Conservation (phyloP, 2,888 invertebrate genomes). For the Nephrotoma appendiculata region DNA sequence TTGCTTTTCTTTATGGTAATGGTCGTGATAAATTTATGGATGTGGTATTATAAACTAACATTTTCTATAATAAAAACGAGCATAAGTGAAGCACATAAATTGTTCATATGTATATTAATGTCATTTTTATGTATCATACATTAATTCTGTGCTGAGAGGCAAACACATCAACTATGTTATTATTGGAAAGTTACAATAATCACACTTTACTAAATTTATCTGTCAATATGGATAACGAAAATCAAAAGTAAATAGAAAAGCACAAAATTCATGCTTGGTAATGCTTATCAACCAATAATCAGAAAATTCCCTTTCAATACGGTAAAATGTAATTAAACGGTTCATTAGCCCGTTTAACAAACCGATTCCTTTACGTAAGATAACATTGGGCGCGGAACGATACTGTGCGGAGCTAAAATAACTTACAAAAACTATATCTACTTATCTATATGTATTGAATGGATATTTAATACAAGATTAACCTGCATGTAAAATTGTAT, state of each 20-base stretch:
- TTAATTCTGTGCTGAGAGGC: background rate
- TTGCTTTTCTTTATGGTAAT: background rate
- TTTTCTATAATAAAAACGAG: background rate
- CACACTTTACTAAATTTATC: background rate
- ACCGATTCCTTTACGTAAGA: background rate
- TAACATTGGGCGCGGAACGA: background rate
- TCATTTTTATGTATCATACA: background rate
- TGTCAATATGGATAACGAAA: background rate
- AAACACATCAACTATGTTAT: background rate
- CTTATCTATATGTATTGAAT: background rate
- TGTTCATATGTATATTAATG: background rate
- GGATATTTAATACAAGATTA: background rate
- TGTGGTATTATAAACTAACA: background rate
- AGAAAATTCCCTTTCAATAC: background rate
- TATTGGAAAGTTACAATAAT: background rate
- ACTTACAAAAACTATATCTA: background rate
- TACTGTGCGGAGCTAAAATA: background rate
- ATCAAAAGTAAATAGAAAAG: background rate
- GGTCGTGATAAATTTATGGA: background rate
- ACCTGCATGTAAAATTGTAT: background rate
- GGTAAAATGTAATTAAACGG: background rate
- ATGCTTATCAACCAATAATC: background rate
- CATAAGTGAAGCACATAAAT: background rate
- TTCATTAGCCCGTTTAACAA: background rate
- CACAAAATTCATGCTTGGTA: background rate